Percentiles rank a stretch among this genome's conserved stretches.
Conservation (phyloP, 2,888 invertebrate genomes). For the Julus scandinavius region DNA sequence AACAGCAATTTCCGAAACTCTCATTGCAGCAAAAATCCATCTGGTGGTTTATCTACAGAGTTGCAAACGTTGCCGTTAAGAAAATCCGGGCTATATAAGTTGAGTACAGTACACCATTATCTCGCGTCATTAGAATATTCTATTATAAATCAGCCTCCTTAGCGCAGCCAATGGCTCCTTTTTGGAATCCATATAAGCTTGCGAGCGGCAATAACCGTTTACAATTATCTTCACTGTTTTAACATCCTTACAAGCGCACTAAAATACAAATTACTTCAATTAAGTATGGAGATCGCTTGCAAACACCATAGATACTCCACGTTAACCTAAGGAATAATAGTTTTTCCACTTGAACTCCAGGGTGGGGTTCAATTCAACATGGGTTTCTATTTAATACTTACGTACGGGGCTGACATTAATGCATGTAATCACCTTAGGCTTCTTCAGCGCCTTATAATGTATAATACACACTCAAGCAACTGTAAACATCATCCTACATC, state of each 20-base stretch:
- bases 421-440: background rate
- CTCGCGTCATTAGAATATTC: slow-evolving; percentile 45
- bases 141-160: slow-evolving; percentile 34
- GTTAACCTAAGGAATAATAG: slow-evolving; percentile 26
- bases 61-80: slow-evolving; percentile 5
- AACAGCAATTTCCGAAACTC: background rate
- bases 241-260: slow-evolving; percentile 37
- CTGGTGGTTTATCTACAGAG: slow-evolving; percentile 15
- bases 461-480: background rate
- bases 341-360: slow-evolving; percentile 8
- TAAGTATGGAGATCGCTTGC: background rate
- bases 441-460: background rate
- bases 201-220: slow-evolving; percentile 22
- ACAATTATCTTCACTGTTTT: slow-evolving; percentile 45
- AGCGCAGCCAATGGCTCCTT: slow-evolving; percentile 3
- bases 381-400: background rate
- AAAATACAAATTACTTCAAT: slow-evolving; percentile 45
- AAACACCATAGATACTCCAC: background rate
- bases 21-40: slow-evolving; percentile 15
- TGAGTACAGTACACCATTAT: slow-evolving; percentile 43
- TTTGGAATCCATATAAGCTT: slow-evolving; percentile 14
- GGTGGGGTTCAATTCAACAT: background rate
- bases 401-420: background rate
- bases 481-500: too few relatives aligned
- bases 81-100: slow-evolving; percentile 22